Evolutionary conservation across 1,140 invertebrate species (phyloP), one percentile per base, ranked within the genome.

Genomic region (Pachyrhynchus sulphureomaculatus): DNA sequence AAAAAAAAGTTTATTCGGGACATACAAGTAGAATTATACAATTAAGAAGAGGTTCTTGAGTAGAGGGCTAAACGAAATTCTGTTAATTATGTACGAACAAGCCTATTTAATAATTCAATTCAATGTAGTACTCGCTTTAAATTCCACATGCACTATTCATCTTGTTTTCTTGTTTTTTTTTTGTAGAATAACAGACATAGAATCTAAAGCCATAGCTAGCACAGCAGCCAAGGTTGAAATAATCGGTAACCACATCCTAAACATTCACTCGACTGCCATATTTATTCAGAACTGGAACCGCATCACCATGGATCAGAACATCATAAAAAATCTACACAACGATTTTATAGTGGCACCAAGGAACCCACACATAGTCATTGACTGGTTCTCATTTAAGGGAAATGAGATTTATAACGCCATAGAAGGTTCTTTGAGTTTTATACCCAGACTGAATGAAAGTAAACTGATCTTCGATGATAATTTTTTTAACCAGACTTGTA

Each of bases 171-270:
- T n/a, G n/a, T n/a, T 24, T 24, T 45, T 24, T 24, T 60, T 23
- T 83, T 82, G 45, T 80, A 90, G 87, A 66, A 78, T 90, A 55
- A 77, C 77, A 53, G 80, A 83, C 32, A 78, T 89, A 34, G 75
- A 83, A 60, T 72, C 76, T 17, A 83, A 81, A 33, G 86, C 84
- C 8, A 82, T 89, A 54, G 82, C 84, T 48, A 79, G 82, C 8
- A 84, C 83, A 9, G 81, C 83, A 4, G 86, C 82, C 1, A 80
- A 78, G 0, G 82, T 85, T 4, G 78, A 77, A 8, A 81, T 90
- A 15, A 77, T 77, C 24, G 79, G 84, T 66, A 87, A 85, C 71
- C 77, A 82, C 45, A 86, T 90, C 62, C 74, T 80, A 32, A 76
- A 75, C 15, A 76, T 89, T 4, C 75, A 77, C 17, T 74, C 77